These are phyloP conservation scores for Craseonycteris thonglongyai DNA, from an alignment of 2,113 vertebrate genomes.

Conservation along the genomic window DNA sequence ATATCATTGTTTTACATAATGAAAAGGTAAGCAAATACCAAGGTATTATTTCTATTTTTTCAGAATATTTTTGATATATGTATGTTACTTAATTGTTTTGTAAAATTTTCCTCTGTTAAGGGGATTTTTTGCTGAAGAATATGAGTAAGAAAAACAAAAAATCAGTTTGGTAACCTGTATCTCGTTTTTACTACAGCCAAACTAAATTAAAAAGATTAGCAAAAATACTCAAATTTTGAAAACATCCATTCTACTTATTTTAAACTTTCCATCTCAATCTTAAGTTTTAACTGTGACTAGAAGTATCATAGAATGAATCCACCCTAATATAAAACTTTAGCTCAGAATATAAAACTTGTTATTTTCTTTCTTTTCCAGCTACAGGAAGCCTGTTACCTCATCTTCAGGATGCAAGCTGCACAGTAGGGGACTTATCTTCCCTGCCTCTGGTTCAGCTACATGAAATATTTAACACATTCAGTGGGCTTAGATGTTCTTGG, in stretches of 20 bases:
- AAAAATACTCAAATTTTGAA: background rate
- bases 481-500: background rate
- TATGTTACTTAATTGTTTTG: background rate
- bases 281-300: slow-evolving; percentile 14
- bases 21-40: background rate
- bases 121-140: background rate
- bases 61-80: background rate
- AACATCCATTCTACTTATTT: background rate
- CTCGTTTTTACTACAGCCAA: background rate
- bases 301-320: background rate
- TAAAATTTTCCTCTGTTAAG: background rate
- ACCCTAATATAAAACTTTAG: slow-evolving; percentile 11
- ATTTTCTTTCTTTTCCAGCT: slow-evolving; percentile 15
- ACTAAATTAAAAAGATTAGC: slow-evolving; percentile 2
- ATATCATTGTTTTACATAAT: background rate
- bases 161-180: background rate
- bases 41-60: background rate
- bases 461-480: slow-evolving; percentile 15
- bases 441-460: slow-evolving; percentile 2
- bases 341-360: background rate
- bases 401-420: slow-evolving; percentile 1
- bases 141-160: slow-evolving; percentile 13
- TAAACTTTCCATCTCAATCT: background rate
- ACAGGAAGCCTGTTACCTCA: background rate
- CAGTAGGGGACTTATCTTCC: background rate